These are phyloP conservation scores for Drosophila monieri DNA, from an alignment of 2,888 invertebrate genomes.

Conservation along the genomic window DNA sequence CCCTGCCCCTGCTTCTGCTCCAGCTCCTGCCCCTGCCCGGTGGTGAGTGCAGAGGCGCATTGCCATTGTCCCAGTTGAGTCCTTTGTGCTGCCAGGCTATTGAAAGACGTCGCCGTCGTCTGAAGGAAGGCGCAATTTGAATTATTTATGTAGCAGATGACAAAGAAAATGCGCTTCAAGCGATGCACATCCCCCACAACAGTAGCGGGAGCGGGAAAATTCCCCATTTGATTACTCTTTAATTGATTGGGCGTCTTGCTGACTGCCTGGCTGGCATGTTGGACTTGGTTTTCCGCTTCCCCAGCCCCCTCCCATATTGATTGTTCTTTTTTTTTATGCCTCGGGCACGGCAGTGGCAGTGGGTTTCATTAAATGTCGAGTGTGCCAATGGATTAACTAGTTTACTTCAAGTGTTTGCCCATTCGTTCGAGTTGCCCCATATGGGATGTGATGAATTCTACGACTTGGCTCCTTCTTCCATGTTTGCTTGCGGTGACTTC, in stretches of 20 bases:
- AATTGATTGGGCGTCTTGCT: conserved; percentile 27
- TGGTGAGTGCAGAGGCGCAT: not conserved
- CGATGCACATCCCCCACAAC: not conserved
- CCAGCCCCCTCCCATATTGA: conserved; percentile 3
- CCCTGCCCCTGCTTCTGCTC: not conserved
- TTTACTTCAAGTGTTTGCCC: conserved; percentile 26
- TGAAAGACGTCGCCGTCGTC: conserved; percentile 8
- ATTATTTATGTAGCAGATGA: conserved; percentile 53
- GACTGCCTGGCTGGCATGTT: not conserved
- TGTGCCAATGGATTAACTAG: conserved; percentile 23
- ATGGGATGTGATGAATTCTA: conserved; percentile 14
- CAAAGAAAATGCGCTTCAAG: conserved; percentile 37
- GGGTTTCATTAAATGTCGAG: conserved; percentile 11
- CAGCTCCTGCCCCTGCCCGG: too few species aligned
- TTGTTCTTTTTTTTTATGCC: conserved; percentile 7
- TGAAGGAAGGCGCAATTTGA: conserved; percentile 41
- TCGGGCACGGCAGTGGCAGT: not conserved
- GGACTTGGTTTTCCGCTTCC: conserved; percentile 1
- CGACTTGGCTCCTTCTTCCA: not conserved
- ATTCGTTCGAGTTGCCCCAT: conserved; percentile 1
- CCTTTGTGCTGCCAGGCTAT: conserved; percentile 25
- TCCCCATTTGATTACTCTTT: conserved; percentile 18
- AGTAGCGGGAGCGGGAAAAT: not conserved
- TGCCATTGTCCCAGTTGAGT: conserved; percentile 18
- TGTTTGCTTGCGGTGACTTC: conserved; percentile 14